Conservation (phyloP, 2,888 invertebrate species). For the Spilosoma lubricipeda region DNA sequence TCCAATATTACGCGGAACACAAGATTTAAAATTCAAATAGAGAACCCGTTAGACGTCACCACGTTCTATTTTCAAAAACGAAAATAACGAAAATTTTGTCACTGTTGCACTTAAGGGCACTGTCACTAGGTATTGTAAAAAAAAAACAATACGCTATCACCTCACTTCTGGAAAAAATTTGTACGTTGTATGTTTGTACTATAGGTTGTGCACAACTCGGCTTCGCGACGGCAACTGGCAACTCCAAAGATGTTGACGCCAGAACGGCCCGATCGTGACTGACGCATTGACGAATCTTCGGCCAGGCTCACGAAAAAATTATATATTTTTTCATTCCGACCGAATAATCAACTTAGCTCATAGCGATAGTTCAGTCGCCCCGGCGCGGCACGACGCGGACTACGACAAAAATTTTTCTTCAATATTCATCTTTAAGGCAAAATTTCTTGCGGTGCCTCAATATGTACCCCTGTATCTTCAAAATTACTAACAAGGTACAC, state of each 20-base stretch:
- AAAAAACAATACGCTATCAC: conserved; percentile 71
- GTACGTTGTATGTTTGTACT: conserved; percentile 83
- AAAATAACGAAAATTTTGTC: conserved; percentile 39
- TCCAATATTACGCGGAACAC: conserved; percentile 66
- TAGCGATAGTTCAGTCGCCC: conserved; percentile 84
- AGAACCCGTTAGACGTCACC: conserved; percentile 58
- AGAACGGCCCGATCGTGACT: conserved; percentile 78
- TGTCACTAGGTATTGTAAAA: conserved; percentile 69
- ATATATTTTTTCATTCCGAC: conserved; percentile 81
- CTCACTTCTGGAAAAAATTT: conserved; percentile 81
- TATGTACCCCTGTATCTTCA: conserved; percentile 43
- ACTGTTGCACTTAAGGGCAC: too few relatives aligned
- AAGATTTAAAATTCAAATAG: conserved; percentile 60
- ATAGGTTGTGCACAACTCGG: conserved; percentile 82
- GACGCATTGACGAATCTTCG: conserved; percentile 84
- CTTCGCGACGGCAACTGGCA: conserved; percentile 70
- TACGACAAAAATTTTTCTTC: conserved; percentile 53
- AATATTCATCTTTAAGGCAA: conserved; percentile 60
- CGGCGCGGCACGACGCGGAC: conserved; percentile 55
- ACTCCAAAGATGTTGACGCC: conserved; percentile 77
- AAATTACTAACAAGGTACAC: conserved; percentile 51
- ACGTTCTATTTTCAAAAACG: conserved; percentile 65
- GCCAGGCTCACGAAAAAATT: conserved; percentile 81
- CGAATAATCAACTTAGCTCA: conserved; percentile 84
- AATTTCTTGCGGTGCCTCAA: conserved; percentile 44